These are phyloP conservation scores for Homalodisca vitripennis DNA, from an alignment of 1,140 invertebrate species.

Conservation along the genomic window DNA sequence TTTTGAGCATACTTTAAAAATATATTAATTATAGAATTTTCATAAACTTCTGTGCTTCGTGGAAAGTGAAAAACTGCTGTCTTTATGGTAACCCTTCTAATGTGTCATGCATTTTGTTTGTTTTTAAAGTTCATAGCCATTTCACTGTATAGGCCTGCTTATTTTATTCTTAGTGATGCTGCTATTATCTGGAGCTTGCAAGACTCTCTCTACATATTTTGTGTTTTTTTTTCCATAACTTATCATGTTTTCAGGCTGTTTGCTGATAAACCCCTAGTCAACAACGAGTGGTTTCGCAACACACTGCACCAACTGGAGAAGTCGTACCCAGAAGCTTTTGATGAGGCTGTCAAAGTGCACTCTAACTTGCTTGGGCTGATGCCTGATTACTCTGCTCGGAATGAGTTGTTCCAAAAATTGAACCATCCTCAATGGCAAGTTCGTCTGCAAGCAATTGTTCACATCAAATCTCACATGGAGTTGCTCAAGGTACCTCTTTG, in stretches of 20 bases:
- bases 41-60: too few relatives aligned
- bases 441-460: slow-evolving; percentile 59
- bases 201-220: not conserved
- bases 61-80: too few relatives aligned
- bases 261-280: not conserved
- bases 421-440: slow-evolving; percentile 62
- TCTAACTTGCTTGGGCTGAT: slow-evolving; percentile 6
- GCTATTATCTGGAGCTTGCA: too few relatives aligned
- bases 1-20: too few relatives aligned
- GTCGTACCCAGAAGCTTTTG: slow-evolving; percentile 65
- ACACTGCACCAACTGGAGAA: slow-evolving; percentile 56
- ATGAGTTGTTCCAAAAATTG: slow-evolving; percentile 62
- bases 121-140: too few relatives aligned
- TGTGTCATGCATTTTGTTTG: too few relatives aligned
- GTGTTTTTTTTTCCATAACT: slow-evolving; percentile 5
- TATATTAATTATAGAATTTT: too few relatives aligned
- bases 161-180: too few relatives aligned
- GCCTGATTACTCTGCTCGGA: slow-evolving; percentile 31
- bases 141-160: too few relatives aligned
- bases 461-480: slow-evolving; percentile 48
- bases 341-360: slow-evolving; percentile 43
- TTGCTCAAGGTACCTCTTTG: slow-evolving; percentile 43
- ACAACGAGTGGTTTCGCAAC: slow-evolving; percentile 50
- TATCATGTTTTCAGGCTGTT: slow-evolving; percentile 31
- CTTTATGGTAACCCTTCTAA: too few relatives aligned